Base-by-base conservation (phyloP, 2,888 invertebrate genomes). In the Morinoia aosen region DNA sequence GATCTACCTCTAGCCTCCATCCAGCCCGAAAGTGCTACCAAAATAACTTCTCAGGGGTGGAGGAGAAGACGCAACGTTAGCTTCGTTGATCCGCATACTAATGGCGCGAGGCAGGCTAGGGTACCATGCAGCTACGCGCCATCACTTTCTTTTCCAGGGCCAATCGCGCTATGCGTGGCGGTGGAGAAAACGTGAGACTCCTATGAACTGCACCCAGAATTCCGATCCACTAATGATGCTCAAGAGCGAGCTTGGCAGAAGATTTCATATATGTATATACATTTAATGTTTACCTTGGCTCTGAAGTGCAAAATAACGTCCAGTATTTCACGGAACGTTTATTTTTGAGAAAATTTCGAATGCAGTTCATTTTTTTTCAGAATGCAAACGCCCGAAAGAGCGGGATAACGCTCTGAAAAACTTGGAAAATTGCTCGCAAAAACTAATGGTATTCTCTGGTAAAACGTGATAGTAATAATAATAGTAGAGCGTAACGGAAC, bases 121-220 rank as follows among this genome's bases (percentile, higher is more conserved):
- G 90, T 19, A 76, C 25, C 76, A 33, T 76, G 76, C 76, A 19
- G 76, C 76, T 16, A 12, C 40, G 90, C 90, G 40, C 39, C 8
- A 40, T 90, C 90, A 33, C 90, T 90, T 90, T 90, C 90, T 90
- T 90, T 90, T 90, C 90, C 40, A 90, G 39, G 90, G 90, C 12
- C 90, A 40, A 76, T 33, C 25, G 76, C 19, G 76, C 19, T 76
- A 33, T 16, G 76, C 76, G 33, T 76, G 33, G 25, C 76, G 25
- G 25, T 33, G 76, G 39, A 90, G 90, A 90, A 90, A 90, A 90
- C 90, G 90, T 90, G 90, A 16, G 90, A 90, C 90, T 40, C 33
- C 76, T 33, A 76, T 76, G 14, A 76, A 76, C 76, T 76, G 76
- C 76, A 76, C 10, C 33, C 76, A 76, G 76, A 33, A 16, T 76